Base-by-base conservation (phyloP, 2,113 vertebrate genomes). In the Blennius ocellaris region DNA sequence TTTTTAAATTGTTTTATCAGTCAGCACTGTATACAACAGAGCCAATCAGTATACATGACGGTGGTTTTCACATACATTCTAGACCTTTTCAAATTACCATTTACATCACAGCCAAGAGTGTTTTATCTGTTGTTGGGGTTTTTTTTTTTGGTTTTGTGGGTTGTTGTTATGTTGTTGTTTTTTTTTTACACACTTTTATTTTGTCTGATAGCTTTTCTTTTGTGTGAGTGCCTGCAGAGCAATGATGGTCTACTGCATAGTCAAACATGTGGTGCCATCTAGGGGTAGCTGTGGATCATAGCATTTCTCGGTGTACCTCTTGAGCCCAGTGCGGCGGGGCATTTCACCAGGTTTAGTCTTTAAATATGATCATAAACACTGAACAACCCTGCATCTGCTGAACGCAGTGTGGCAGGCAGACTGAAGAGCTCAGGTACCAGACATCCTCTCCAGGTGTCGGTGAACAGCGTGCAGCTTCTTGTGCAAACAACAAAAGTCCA, bases 341-440 rank as follows among this genome's bases (percentile, higher is more conserved):
- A 36, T 43, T 51, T 44, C 7, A 38, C 48, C 9, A 11, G 50
- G 50, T 30, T 50, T 16, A 49, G 1, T 52, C 17, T 57, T 15
- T 37, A n/a, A 39, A 11, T 55, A 30, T 45, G 41, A 14, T 52
- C 57, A 14, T 9, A 51, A 62, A 69, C 48, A 51, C 48, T 78
- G 17, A 47, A 40, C 15, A 67, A 21, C n/a, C 49, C 5, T 55
- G 30, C n/a, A 6, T 58, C 21, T 45, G 37, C n/a, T 56, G 5
- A 74, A 62, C 3, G 41, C 17, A 47, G 64, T 12, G 55, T 64
- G 50, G 21, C 21, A 30, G 21, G 50, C 74, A 62, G 37, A 59
- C 66, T 69, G 53, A 61, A 52, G 73, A 81, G 75, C 72, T 90
- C 83, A 85, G 85, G 83, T 81, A 76, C 30, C 8, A 36, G 74